Evolutionary conservation across 92 coral and sea anemone genomes (phyloP).

Genomic region (Desmophyllum pertusum): DNA sequence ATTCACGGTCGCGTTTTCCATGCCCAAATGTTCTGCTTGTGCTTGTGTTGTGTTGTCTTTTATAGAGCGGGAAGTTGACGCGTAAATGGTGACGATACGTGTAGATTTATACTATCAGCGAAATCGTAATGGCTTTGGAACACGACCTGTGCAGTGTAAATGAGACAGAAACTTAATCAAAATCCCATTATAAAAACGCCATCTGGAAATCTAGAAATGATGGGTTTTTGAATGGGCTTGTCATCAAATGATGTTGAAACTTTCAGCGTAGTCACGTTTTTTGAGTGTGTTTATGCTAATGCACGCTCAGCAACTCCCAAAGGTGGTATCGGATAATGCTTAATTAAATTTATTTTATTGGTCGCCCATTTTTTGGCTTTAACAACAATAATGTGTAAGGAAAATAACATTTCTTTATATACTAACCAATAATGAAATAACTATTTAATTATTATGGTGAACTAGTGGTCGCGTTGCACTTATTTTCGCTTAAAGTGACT

Average conservation of each 20-base stretch:
- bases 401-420: neutral
- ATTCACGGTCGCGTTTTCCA: conserved; percentile 1
- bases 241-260: neutral
- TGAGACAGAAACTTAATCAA: neutral
- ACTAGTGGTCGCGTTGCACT: too few species aligned
- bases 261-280: neutral
- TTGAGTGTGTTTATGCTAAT: neutral
- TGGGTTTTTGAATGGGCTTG: neutral
- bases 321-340: neutral
- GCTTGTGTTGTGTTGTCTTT: neutral
- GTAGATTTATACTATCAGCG: neutral
- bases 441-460: neutral
- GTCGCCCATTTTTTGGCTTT: neutral
- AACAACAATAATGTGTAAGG: neutral
- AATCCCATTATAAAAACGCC: neutral
- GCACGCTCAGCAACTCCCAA: neutral
- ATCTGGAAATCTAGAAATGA: neutral
- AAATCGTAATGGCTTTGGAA: neutral
- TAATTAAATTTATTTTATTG: neutral
- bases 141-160: neutral
- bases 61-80: neutral
- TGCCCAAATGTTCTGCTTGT: neutral
- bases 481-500: neutral
- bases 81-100: neutral
- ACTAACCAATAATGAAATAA: too few species aligned